Evolutionary conservation across 2,113 vertebrate species (phyloP).

Genomic region (Telmatochromis brachygnathus): DNA sequence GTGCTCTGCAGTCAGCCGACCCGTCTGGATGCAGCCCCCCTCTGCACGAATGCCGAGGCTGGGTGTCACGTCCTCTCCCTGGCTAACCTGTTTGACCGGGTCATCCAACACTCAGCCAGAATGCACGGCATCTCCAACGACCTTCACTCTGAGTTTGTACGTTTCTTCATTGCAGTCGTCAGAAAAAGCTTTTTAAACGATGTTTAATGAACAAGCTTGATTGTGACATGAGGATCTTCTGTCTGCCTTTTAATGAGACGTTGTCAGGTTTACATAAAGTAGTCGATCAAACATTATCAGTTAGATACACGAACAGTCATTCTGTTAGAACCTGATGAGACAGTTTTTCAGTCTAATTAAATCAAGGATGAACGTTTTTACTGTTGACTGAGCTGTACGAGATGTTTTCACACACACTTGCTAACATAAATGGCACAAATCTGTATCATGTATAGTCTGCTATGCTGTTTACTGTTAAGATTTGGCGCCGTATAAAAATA

Average conservation of each 20-base stretch:
- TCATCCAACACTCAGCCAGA: constrained; percentile 74
- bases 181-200: background rate
- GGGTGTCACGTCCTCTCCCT: constrained; percentile 62
- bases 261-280: background rate
- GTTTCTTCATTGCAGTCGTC: background rate
- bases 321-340: background rate
- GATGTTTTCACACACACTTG: background rate
- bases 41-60: constrained; percentile 36
- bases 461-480: background rate
- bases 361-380: background rate
- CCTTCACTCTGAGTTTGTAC: constrained; percentile 71
- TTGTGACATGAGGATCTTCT: background rate
- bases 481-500: accelerated
- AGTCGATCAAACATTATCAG: accelerated
- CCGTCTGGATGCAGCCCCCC: constrained; percentile 16
- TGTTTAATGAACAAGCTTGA: background rate
- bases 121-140: constrained; percentile 73
- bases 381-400: background rate
- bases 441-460: background rate
- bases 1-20: constrained; percentile 16
- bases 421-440: background rate
- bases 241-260: background rate
- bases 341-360: background rate
- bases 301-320: background rate
- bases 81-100: constrained; percentile 73